Evolutionary conservation across 2,797 vertebrate species (phyloP).

Genomic region (Mallotus villosus): DNA sequence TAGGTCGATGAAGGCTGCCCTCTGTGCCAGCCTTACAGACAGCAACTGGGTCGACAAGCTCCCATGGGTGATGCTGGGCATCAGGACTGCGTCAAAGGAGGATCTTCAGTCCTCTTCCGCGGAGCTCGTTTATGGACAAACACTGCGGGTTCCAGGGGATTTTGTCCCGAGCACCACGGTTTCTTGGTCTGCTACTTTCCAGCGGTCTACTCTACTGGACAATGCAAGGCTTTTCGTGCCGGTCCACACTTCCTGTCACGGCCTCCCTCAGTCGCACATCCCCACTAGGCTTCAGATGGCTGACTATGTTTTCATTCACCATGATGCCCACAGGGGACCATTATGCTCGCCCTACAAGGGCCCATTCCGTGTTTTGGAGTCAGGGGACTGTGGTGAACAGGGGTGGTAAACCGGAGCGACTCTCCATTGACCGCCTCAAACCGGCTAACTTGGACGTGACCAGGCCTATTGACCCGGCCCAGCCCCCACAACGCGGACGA

Average conservation of each 20-base stretch:
- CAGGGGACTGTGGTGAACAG: slow-evolving; percentile 12
- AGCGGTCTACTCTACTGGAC: neutral
- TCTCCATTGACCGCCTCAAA: slow-evolving; percentile 22
- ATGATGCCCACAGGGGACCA: slow-evolving; percentile 6
- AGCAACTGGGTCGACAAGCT: slow-evolving; percentile 8
- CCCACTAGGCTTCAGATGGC: neutral
- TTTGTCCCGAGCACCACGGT: neutral
- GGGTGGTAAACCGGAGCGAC: neutral
- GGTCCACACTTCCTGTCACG: neutral
- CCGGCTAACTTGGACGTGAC: slow-evolving; percentile 13
- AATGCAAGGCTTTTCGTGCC: neutral
- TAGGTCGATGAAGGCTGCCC: neutral
- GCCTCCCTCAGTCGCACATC: neutral
- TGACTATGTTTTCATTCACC: neutral
- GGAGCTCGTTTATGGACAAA: neutral
- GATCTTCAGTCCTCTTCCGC: slow-evolving; percentile 4
- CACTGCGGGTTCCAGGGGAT: neutral
- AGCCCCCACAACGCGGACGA: neutral
- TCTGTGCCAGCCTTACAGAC: neutral
- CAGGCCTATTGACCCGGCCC: neutral
- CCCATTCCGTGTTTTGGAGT: neutral
- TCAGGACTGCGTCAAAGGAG: neutral
- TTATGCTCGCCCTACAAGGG: slow-evolving; percentile 7
- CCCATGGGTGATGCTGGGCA: slow-evolving; percentile 5
- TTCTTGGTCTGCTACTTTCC: neutral